Evolutionary conservation across 2,888 invertebrate genomes (phyloP).

Genomic region (Nezara viridula): DNA sequence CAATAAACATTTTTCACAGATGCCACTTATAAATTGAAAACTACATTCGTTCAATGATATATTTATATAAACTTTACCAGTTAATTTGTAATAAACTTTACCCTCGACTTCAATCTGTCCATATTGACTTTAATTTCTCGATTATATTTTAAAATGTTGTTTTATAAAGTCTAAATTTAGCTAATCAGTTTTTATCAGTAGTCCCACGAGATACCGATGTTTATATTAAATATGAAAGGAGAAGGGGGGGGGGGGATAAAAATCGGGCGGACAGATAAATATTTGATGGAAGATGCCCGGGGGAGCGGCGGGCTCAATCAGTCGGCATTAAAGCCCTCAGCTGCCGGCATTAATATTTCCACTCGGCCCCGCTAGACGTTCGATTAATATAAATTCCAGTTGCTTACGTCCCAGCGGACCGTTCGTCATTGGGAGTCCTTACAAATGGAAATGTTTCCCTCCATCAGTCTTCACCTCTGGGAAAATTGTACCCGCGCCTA

Average conservation of each 20-base stretch:
- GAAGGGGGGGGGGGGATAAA: neutral
- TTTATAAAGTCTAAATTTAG: neutral
- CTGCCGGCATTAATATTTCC: constrained; percentile 43
- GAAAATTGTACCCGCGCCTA: neutral
- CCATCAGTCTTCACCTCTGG: constrained; percentile 46
- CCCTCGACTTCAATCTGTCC: neutral
- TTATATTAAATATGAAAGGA: constrained; percentile 38
- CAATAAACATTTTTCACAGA: no score
- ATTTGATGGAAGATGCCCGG: constrained; percentile 47
- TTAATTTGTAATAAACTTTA: neutral
- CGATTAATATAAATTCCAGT: constrained; percentile 45
- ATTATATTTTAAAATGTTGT: neutral
- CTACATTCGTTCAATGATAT: no score
- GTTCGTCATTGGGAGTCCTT: constrained; percentile 41
- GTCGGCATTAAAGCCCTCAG: constrained; percentile 41
- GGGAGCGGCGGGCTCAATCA: constrained; percentile 44
- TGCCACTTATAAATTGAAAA: no score
- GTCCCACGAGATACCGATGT: neutral
- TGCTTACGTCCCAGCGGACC: constrained; percentile 24
- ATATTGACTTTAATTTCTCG: neutral
- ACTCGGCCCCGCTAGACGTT: constrained; percentile 33
- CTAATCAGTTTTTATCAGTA: neutral
- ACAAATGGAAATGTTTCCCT: constrained; percentile 28
- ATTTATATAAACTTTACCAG: no score
- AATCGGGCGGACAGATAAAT: constrained; percentile 30